Conservation (phyloP, 1,140 invertebrate species). For the Eciton burchellii region DNA sequence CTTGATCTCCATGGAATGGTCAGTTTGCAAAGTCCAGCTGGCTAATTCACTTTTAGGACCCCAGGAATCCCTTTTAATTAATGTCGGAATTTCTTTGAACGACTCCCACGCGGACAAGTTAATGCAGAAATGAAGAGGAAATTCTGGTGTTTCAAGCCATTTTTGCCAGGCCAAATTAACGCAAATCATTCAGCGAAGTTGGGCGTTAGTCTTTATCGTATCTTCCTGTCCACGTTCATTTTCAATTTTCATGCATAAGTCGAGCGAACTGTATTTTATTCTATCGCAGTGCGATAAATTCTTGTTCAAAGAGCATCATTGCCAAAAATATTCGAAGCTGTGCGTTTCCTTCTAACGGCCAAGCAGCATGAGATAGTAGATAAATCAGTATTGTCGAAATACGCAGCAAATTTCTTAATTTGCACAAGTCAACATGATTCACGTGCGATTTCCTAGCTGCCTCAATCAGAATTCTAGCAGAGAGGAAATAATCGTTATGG, state of each 20-base stretch:
- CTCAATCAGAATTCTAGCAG: not conserved
- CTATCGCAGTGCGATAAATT: not conserved
- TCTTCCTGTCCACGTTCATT: not conserved
- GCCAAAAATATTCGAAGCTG: not conserved
- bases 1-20: slow-evolving; percentile 1
- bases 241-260: slow-evolving; percentile 6
- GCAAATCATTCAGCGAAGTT: not conserved
- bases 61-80: slow-evolving; percentile 3
- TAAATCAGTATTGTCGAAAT: not conserved
- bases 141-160: not conserved
- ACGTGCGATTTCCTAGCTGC: not conserved
- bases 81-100: not conserved
- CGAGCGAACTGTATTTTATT: slow-evolving; percentile 1
- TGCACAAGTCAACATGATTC: not conserved
- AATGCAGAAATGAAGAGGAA: not conserved
- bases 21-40: not conserved
- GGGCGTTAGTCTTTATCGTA: not conserved
- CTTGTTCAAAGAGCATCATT: not conserved
- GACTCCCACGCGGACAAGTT: not conserved
- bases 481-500: not conserved
- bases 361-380: not conserved
- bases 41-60: not conserved
- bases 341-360: not conserved
- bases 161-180: not conserved
- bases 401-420: not conserved